Evolutionary conservation across 2,113 vertebrate species (phyloP).

Genomic region (Oreotrochilus melanogaster): DNA sequence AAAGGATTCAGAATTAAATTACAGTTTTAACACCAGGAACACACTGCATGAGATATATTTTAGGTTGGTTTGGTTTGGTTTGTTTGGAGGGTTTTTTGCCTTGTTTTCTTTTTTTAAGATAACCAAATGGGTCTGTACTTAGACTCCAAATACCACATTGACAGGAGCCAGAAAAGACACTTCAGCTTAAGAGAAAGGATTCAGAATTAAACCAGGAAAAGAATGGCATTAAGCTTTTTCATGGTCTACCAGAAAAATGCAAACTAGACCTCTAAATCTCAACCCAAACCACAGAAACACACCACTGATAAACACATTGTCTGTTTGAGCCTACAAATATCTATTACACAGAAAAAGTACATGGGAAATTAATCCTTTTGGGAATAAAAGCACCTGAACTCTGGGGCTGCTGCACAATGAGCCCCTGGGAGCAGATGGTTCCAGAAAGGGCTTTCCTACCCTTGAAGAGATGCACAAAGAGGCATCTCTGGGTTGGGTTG

Average conservation of each 20-base stretch:
- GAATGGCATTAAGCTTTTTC: background rate
- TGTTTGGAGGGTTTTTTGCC: background rate
- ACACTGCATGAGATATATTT: background rate
- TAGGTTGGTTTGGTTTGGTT: background rate
- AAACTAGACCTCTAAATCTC: background rate
- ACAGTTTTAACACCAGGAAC: background rate
- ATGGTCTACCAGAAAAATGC: background rate
- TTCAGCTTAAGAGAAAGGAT: background rate
- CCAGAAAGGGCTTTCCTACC: background rate
- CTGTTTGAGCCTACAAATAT: background rate
- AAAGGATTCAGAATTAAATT: background rate
- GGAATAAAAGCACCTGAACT: background rate
- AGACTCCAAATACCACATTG: background rate
- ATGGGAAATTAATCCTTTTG: background rate
- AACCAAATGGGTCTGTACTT: background rate
- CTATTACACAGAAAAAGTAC: background rate
- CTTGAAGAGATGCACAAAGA: background rate
- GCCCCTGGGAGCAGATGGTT: background rate
- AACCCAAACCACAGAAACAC: background rate
- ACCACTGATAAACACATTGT: background rate
- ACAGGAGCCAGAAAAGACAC: background rate
- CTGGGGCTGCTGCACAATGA: background rate
- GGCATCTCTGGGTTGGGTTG: background rate
- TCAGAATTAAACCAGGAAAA: background rate
- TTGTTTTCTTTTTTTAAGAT: background rate